Percentiles rank a stretch among this genome's conserved stretches.
Conservation (phyloP, 2,888 invertebrate genomes). For the Timema podura region DNA sequence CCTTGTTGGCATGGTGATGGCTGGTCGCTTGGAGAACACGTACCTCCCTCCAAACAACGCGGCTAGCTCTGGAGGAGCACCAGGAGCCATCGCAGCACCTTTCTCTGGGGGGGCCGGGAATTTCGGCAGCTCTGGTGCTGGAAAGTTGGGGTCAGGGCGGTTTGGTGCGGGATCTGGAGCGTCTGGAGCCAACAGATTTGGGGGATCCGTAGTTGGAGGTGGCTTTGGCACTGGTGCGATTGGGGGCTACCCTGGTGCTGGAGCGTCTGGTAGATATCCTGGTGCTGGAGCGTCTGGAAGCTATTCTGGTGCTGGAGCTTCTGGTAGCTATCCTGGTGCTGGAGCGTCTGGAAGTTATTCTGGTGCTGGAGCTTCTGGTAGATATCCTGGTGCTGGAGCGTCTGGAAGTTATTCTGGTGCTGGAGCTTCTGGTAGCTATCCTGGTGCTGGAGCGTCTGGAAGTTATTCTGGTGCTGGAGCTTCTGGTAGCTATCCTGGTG, state of each 20-base stretch:
- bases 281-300: conserved; percentile 18
- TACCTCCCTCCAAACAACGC: conserved; percentile 55
- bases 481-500: not conserved
- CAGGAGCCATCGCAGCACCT: conserved; percentile 44
- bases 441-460: conserved; percentile 34
- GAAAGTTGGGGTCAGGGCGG: not conserved
- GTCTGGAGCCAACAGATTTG: conserved; percentile 25
- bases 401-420: conserved; percentile 18
- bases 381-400: conserved; percentile 41
- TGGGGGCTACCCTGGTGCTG: not conserved
- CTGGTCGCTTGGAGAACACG: conserved; percentile 53
- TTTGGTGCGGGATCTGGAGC: not conserved
- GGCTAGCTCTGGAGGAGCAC: conserved; percentile 46
- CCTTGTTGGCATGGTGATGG: conserved; percentile 43
- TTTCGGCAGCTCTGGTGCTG: not conserved
- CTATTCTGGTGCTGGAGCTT: not conserved
- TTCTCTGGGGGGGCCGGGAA: conserved; percentile 27
- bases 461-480: conserved; percentile 25
- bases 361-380: conserved; percentile 41
- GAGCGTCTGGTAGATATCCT: not conserved
- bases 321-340: not conserved
- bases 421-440: conserved; percentile 22
- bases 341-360: not conserved
- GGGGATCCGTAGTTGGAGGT: conserved; percentile 27
- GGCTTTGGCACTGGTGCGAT: conserved; percentile 17